Evolutionary conservation across 2,888 invertebrate species (phyloP), one percentile per base, ranked within the genome.

Genomic region (Osmoderma eremita): DNA sequence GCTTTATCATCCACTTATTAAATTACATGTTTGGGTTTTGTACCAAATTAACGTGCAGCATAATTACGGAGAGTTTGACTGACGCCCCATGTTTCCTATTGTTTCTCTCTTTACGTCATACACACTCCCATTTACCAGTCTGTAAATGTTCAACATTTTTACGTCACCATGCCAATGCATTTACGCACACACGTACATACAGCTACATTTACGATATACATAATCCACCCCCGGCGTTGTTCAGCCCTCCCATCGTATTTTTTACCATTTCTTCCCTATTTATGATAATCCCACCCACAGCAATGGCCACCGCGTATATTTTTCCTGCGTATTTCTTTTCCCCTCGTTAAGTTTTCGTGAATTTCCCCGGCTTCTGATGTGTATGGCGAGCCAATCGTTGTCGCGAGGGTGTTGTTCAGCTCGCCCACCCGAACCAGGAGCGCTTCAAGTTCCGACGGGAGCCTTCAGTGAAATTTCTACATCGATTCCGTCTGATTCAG

Each of bases 271-370:
- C 67, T 72, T 58, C 50, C 30, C 39, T 62, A 73, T 74, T 61
- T 73, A 73, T 73, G 72, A 65, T 72, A 71, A 73, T 71, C 74
- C 74, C 74, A 73, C 73, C 74, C 73, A 69, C 71, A 66, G 68
- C 71, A 67, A 72, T 69, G 72, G 70, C 70, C 69, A 70, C 71
- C 72, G 70, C 71, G 71, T 71, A 72, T 70, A 71, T 69, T 71
- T 71, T 70, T 74, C 70, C 68, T 69, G 58, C 58, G 58, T 45
- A 61, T 45, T 61, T 61, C 71, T 73, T 74, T 72, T 69, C 71
- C 73, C 73, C 58, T 61, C 70, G 67, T 70, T 70, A 65, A 70
- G 68, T 71, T 70, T 71, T 70, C 65, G 71, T 69, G 70, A 71
- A 71, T 72, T 71, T 71, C 71, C 72, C 58, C 71, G 71, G 72